A percentile compares a stretch with the other conserved stretches of the same genome.
These are phyloP conservation scores for Clusia tigrina DNA, from an alignment of 2,888 invertebrate genomes.

Conservation along the genomic window DNA sequence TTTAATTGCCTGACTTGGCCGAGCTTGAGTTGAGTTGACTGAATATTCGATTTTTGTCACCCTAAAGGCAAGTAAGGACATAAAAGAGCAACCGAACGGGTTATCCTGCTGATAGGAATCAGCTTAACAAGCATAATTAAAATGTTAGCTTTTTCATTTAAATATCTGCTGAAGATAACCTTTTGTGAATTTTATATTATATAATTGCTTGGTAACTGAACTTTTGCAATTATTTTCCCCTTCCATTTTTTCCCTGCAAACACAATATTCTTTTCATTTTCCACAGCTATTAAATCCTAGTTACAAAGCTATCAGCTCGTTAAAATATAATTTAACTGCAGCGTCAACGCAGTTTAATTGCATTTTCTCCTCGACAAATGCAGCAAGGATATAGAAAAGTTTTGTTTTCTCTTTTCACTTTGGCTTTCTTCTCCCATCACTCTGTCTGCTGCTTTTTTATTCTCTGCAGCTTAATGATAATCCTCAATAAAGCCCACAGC, in stretches of 20 bases:
- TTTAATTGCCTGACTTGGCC: too few relatives aligned
- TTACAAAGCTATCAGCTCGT: background rate
- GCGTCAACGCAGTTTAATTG: constrained; percentile 55
- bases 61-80: background rate
- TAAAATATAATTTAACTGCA: constrained; percentile 43
- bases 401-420: background rate
- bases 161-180: background rate
- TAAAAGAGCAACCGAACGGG: background rate
- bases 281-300: too few relatives aligned
- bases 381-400: constrained; percentile 28
- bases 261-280: too few relatives aligned
- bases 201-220: too few relatives aligned
- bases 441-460: too few relatives aligned
- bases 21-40: background rate
- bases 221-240: too few relatives aligned
- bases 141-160: constrained; percentile 43
- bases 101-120: constrained; percentile 45
- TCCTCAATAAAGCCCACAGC: constrained; percentile 20
- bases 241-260: too few relatives aligned
- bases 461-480: constrained; percentile 13
- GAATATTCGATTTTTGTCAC: background rate
- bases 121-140: constrained; percentile 51
- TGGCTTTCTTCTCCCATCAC: background rate
- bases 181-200: too few relatives aligned
- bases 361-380: constrained; percentile 52